Evolutionary conservation across 1,140 invertebrate genomes (phyloP), one percentile per base, ranked within the genome.

Genomic region (Coelopa frigida): DNA sequence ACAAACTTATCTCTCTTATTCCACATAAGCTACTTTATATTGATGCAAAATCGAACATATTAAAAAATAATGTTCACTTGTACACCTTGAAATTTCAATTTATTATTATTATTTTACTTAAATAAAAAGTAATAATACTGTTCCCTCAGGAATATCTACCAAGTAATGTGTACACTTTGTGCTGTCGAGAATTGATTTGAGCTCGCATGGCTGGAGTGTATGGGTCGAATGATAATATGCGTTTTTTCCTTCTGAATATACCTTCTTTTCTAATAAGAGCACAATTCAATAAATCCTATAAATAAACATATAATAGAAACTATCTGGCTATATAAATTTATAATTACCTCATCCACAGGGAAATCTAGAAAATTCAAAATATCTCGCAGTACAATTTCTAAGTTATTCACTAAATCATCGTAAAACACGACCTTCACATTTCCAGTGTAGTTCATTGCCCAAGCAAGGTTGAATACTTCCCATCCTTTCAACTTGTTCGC

Each of bases 341-440:
- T 26, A 32, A 6, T 47, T 45, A 59, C 59, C 55, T 73, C 68
- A 37, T 71, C 55, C n/a, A 75, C 54, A 14, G 70, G 70, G 44
- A 73, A 57, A 40, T 79, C 75, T 8, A 87, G 57, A 58, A 86
- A 87, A 17, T 77, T 69, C 29, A 85, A 57, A 18, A 84, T 67
- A 2, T 66, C 66, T 15, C 72, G 69, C 36, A 86, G 63, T 15
- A 79, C 76, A 5, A 68, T 57, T 44, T 78, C 72, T 1, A 83
- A 73, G 49, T 85, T 75, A 1, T 72, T 61, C 1, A 85, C 78
- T 22, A 87, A 65, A 39, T 80, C 71, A 50, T 85, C 82, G 56
- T 87, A 87, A 59, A 79, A 78, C n/a, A 85, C 72, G 14, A 87
- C 73, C 53, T 82, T 78, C 21, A 82, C 68, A 10, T 78, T 78